A percentile compares a stretch with the other conserved stretches of the same genome.
Evolutionary conservation across 2,113 vertebrate genomes (phyloP).

Genomic region (Pan troglodytes): NHGRI_mPanTro3-v2.1_pri NC_072415.2:53685501-53686000

Average conservation of each 20-base stretch:
- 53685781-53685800: not conserved
- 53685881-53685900: not conserved
- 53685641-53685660: not conserved
- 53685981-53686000: not conserved
- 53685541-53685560: not conserved
- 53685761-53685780: not conserved
- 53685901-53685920: not conserved
- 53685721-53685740: slow-evolving; percentile 25
- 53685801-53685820: not conserved
- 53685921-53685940: not conserved
- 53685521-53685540: not conserved
- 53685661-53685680: slow-evolving; percentile 2
- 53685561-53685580: not conserved
- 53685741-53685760: slow-evolving; percentile 32
- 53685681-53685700: slow-evolving; percentile 6
- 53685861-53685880: not conserved
- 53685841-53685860: not conserved
- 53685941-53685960: not conserved
- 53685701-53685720: slow-evolving; percentile 9
- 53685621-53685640: not conserved
- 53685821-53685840: not conserved
- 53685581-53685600: not conserved
- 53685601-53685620: slow-evolving; percentile 13
- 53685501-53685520: not conserved
- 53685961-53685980: not conserved